Conservation (phyloP, 92 coral and sea anemone genomes). For the Epizoanthus scotinus region DNA sequence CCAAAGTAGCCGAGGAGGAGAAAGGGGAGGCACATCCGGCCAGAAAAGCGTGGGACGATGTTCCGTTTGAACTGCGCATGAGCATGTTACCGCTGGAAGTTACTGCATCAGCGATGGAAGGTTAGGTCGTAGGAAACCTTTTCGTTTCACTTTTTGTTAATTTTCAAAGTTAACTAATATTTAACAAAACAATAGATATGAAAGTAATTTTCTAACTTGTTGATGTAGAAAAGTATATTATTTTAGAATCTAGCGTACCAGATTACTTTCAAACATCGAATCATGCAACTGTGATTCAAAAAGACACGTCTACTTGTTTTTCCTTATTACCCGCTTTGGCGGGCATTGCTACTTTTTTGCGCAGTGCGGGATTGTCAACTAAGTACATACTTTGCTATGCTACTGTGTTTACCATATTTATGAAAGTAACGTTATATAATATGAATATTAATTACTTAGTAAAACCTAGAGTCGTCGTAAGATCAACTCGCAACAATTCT, state of each 20-base stretch:
- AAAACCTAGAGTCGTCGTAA: no score
- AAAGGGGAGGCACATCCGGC: constrained; percentile 58
- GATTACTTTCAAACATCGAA: no score
- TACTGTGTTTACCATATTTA: not conserved
- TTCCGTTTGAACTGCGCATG: constrained; percentile 81
- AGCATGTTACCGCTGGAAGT: constrained; percentile 81
- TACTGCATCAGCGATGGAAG: constrained; percentile 99
- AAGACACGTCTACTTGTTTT: no score
- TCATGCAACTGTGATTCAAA: no score
- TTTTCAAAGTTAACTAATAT: not conserved
- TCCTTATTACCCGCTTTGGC: no score
- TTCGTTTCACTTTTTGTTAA: not conserved
- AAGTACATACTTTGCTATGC: not conserved
- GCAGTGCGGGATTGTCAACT: not conserved
- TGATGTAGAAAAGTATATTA: no score
- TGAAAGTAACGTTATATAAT: no score
- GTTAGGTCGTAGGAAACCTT: constrained; percentile 34
- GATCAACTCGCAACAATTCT: no score
- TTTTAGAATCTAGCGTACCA: no score
- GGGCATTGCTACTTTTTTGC: not conserved
- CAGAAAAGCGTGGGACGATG: constrained; percentile 91
- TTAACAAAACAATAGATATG: no score
- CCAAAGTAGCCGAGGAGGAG: constrained; percentile 63
- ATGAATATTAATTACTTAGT: no score
- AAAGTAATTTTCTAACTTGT: no score